phyloP scores from a whole-genome alignment of 1,140 invertebrate genomes.

The Meteorus sp. region DNA sequence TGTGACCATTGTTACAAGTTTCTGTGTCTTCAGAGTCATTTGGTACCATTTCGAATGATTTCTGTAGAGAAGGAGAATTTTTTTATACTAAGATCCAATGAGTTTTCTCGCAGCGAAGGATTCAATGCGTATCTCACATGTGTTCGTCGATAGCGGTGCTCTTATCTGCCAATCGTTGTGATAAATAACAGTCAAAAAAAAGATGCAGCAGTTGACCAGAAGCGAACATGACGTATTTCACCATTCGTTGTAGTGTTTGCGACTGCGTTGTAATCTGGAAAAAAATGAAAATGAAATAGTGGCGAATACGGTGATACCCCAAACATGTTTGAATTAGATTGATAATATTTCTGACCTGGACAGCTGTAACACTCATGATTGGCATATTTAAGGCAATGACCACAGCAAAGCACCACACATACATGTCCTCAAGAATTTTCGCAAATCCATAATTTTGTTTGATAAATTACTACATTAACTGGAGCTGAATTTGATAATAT shows the following conservation, averaged over 20 bases:
- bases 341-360: too few species aligned
- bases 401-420: constrained; percentile 15
- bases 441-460: constrained; percentile 26
- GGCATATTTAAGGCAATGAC: constrained; percentile 16
- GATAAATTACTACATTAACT: too few species aligned
- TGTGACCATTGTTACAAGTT: constrained; percentile 4
- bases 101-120: background rate
- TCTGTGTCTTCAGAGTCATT: constrained; percentile 11
- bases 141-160: background rate
- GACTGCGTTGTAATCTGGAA: background rate
- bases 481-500: background rate
- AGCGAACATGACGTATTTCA: background rate
- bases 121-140: background rate
- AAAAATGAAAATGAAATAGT: background rate
- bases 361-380: constrained; percentile 20
- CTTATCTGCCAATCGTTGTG: background rate
- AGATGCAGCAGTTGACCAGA: background rate
- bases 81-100: background rate
- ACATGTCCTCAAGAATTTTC: constrained; percentile 27
- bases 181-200: constrained; percentile 12
- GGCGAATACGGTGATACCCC: background rate
- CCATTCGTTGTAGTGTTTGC: background rate
- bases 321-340: background rate
- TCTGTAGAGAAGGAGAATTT: background rate
- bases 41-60: constrained; percentile 16